Evolutionary conservation across 2,888 invertebrate species (phyloP).

Genomic region (Salticus scenicus): DNA sequence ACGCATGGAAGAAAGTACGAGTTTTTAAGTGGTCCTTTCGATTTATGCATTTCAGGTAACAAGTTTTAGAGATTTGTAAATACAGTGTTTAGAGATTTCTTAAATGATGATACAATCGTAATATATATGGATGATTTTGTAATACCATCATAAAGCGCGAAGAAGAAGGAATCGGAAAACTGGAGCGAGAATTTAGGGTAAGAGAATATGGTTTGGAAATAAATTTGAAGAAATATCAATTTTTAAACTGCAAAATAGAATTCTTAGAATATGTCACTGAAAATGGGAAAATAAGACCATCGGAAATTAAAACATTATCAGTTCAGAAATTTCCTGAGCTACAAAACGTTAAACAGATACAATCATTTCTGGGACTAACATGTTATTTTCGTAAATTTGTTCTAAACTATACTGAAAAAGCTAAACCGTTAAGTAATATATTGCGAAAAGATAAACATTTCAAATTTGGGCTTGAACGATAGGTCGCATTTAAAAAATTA

Average conservation of each 20-base stretch:
- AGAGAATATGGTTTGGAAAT: too few species aligned
- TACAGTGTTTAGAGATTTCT: not conserved
- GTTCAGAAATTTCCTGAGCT: too few species aligned
- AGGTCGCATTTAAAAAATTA: not conserved
- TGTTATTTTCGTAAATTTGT: conserved; percentile 25
- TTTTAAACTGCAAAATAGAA: not conserved
- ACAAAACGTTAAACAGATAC: conserved; percentile 6
- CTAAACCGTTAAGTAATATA: conserved; percentile 10
- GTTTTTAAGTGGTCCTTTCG: conserved; percentile 19
- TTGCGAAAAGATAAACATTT: not conserved
- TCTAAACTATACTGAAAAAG: not conserved
- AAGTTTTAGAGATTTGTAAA: conserved; percentile 18
- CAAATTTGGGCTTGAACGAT: not conserved
- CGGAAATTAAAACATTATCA: not conserved
- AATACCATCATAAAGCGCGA: not conserved
- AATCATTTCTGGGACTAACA: conserved; percentile 14
- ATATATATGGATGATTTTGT: conserved; percentile 27
- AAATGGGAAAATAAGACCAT: conserved; percentile 5
- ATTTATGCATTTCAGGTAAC: not conserved
- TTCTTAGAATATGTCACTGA: too few species aligned
- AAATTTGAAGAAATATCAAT: too few species aligned
- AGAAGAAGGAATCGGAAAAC: not conserved
- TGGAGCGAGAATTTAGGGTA: not conserved
- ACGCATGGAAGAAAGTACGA: conserved; percentile 8
- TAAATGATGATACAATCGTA: conserved; percentile 12